Conservation (phyloP, 2,888 invertebrate species). For the Calliphora vomitoria region DNA sequence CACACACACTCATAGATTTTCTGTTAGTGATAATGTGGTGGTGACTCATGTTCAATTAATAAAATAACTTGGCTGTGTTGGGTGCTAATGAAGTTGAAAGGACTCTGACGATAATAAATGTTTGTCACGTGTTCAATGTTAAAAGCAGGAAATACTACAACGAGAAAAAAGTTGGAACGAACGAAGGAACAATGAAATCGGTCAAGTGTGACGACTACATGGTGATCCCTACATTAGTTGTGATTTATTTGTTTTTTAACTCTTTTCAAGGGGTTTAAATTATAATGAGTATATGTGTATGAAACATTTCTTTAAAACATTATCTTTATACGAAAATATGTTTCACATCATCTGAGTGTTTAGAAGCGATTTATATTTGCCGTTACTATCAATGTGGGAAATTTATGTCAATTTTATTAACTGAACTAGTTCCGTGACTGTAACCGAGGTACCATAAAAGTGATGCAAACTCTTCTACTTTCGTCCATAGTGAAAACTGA, state of each 20-base stretch:
- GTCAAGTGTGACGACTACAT: constrained; percentile 5
- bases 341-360: too few relatives aligned
- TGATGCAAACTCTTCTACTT: too few relatives aligned
- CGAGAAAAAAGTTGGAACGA: constrained; percentile 8
- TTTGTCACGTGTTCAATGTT: constrained; percentile 29
- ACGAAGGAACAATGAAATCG: not conserved
- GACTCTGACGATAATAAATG: constrained; percentile 25
- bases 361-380: too few relatives aligned
- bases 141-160: not conserved
- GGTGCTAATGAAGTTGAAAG: constrained; percentile 9
- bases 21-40: constrained; percentile 29
- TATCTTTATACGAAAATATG: too few relatives aligned
- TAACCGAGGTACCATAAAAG: too few relatives aligned
- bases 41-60: constrained; percentile 69
- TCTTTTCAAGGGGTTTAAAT: not conserved
- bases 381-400: too few relatives aligned
- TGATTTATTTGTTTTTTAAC: not conserved
- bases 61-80: constrained; percentile 39
- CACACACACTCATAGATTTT: constrained; percentile 10
- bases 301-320: too few relatives aligned
- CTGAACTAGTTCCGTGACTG: too few relatives aligned
- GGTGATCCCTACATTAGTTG: not conserved
- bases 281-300: too few relatives aligned
- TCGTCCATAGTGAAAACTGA: too few relatives aligned
- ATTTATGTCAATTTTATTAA: too few relatives aligned